These are phyloP conservation scores for Pipistrellus nathusii DNA, from an alignment of 2,797 vertebrate genomes.

Conservation along the genomic window DNA sequence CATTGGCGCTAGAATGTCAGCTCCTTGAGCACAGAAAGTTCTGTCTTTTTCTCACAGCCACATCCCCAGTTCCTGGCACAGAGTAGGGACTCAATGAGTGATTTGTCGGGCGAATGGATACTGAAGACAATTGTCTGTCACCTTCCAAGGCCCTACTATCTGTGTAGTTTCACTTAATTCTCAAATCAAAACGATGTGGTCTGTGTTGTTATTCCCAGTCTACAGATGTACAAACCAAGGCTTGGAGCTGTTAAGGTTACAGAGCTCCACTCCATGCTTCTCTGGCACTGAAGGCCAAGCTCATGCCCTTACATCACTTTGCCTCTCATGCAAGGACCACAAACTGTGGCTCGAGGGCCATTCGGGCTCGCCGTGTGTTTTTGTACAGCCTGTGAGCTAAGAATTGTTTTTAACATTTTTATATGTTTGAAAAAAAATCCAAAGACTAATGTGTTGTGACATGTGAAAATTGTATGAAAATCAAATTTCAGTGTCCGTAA, in stretches of 20 bases:
- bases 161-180: not conserved
- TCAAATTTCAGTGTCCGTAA: not conserved
- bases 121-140: not conserved
- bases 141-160: not conserved
- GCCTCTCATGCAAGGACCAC: not conserved
- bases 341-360: too few species aligned
- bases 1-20: not conserved
- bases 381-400: not conserved
- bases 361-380: not conserved
- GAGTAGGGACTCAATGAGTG: not conserved
- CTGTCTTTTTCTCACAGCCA: not conserved
- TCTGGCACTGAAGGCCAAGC: not conserved
- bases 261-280: not conserved
- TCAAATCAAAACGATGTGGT: not conserved
- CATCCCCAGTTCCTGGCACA: not conserved
- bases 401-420: not conserved
- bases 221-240: not conserved
- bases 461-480: not conserved
- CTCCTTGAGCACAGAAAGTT: not conserved
- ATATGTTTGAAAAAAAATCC: not conserved
- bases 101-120: not conserved
- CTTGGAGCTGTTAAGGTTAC: not conserved
- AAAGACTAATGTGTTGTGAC: not conserved
- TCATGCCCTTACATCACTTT: accelerated
- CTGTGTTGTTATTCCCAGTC: not conserved